Conservation (phyloP, 2,888 invertebrate species). For the Neuroscelio doddi region DNA sequence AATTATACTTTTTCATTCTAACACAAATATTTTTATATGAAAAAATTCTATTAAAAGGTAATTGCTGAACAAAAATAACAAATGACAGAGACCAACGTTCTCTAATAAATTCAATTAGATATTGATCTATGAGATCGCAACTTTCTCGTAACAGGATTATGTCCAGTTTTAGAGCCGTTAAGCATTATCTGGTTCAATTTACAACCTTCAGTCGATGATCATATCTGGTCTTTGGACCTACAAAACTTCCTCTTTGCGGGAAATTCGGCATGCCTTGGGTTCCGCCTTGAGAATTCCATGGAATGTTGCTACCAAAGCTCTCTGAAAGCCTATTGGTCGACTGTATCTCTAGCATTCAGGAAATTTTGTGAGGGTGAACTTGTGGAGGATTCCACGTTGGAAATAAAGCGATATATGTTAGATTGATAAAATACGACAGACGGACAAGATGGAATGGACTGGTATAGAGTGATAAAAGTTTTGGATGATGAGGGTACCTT, state of each 20-base stretch:
- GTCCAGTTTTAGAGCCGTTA: slow-evolving; percentile 54
- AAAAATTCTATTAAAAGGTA: too few relatives aligned
- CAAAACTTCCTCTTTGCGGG: slow-evolving; percentile 24
- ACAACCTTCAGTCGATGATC: slow-evolving; percentile 49
- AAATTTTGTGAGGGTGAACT: slow-evolving; percentile 18
- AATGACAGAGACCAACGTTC: slow-evolving; percentile 1
- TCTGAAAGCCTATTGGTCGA: slow-evolving; percentile 24
- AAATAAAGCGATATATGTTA: slow-evolving; percentile 41
- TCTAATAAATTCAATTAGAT: slow-evolving; percentile 11
- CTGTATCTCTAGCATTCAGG: slow-evolving; percentile 19
- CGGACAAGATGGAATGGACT: neutral
- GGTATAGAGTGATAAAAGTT: neutral
- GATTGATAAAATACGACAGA: slow-evolving; percentile 17
- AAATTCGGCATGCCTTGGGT: slow-evolving; percentile 15
- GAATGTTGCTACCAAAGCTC: slow-evolving; percentile 15
- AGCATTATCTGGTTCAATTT: slow-evolving; percentile 52
- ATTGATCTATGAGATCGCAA: slow-evolving; percentile 18
- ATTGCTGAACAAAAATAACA: neutral
- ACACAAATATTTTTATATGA: too few relatives aligned
- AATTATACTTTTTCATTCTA: too few relatives aligned
- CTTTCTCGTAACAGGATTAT: slow-evolving; percentile 49
- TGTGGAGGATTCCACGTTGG: slow-evolving; percentile 11
- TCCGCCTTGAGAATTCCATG: slow-evolving; percentile 14
- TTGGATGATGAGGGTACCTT: slow-evolving; percentile 1
- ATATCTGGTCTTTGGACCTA: slow-evolving; percentile 44